A percentile compares a stretch with the other conserved stretches of the same genome.
phyloP scores from a whole-genome alignment of 2,888 invertebrate genomes.

The Autographa pulchrina region DNA sequence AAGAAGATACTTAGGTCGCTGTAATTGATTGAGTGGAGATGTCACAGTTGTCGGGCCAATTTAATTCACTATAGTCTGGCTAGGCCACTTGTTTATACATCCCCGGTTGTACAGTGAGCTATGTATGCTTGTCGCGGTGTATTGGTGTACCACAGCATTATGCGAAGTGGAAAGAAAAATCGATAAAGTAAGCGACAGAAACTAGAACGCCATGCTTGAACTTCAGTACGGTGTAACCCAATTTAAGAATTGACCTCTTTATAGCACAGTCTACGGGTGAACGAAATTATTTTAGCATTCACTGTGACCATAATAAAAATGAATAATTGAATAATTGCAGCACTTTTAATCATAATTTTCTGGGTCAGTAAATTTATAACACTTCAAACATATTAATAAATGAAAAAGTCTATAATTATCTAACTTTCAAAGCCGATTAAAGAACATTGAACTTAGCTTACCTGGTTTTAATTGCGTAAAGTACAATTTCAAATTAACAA shows the following conservation, averaged over 20 bases:
- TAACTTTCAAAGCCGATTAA: background rate
- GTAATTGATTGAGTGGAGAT: conserved; percentile 56
- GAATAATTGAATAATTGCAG: background rate
- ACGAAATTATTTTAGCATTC: background rate
- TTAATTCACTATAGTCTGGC: conserved; percentile 48
- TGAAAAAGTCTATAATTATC: too few species aligned
- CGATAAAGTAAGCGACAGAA: conserved; percentile 55
- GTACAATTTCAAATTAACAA: too few species aligned
- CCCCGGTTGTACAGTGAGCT: conserved; percentile 33
- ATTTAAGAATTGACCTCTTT: conserved; percentile 5
- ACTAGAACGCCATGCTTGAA: conserved; percentile 50
- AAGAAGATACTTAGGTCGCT: conserved; percentile 35
- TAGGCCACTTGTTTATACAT: conserved; percentile 38
- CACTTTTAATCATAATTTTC: background rate
- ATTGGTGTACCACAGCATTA: conserved; percentile 30
- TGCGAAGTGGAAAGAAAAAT: conserved; percentile 53
- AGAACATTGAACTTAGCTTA: too few species aligned
- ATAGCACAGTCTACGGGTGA: background rate
- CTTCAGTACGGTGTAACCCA: conserved; percentile 12
- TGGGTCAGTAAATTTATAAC: too few species aligned
- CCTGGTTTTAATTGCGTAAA: too few species aligned
- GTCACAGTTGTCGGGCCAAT: conserved; percentile 53
- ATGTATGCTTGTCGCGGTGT: conserved; percentile 14
- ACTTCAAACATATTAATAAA: too few species aligned
- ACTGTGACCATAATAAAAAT: background rate